A percentile compares a stretch with the other conserved stretches of the same genome.
phyloP scores from a whole-genome alignment of 1,140 invertebrate species.

The Episyrphus balteatus region DNA sequence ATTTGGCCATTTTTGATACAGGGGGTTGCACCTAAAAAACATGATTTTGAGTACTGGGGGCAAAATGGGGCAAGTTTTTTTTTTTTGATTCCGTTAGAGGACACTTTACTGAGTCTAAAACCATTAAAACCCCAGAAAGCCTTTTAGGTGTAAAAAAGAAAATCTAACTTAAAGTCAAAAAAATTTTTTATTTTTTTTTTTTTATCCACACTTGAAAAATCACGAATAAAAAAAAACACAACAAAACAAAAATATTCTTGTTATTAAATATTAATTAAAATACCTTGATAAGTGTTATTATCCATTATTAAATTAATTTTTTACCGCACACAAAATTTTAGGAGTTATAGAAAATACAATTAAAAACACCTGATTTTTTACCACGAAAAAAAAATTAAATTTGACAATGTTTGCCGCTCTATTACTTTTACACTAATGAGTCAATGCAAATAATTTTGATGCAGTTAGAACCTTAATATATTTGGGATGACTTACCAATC shows the following conservation, averaged over 20 bases:
- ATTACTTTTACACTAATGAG: background rate
- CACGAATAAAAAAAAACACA: background rate
- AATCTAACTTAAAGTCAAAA: background rate
- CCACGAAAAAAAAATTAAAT: too few relatives aligned
- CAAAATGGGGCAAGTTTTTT: background rate
- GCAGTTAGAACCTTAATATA: background rate
- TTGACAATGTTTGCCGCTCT: background rate
- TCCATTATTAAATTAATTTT: background rate
- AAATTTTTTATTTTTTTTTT: background rate
- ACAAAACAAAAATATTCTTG: too few relatives aligned
- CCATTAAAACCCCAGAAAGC: background rate
- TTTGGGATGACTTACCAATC: too few relatives aligned
- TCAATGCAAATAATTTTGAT: background rate
- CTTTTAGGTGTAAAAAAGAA: background rate
- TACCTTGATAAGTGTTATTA: background rate
- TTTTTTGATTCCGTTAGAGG: background rate
- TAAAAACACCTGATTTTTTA: too few relatives aligned
- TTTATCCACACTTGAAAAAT: background rate
- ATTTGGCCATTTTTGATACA: background rate
- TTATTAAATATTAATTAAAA: background rate
- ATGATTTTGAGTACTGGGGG: background rate
- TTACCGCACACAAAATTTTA: background rate
- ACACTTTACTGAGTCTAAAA: background rate
- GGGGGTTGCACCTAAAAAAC: background rate
- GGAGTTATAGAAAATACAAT: background rate